Evolutionary conservation across 2,113 vertebrate genomes (phyloP), one percentile per base, ranked within the genome.

Genomic region (Cyanistes caeruleus): DNA sequence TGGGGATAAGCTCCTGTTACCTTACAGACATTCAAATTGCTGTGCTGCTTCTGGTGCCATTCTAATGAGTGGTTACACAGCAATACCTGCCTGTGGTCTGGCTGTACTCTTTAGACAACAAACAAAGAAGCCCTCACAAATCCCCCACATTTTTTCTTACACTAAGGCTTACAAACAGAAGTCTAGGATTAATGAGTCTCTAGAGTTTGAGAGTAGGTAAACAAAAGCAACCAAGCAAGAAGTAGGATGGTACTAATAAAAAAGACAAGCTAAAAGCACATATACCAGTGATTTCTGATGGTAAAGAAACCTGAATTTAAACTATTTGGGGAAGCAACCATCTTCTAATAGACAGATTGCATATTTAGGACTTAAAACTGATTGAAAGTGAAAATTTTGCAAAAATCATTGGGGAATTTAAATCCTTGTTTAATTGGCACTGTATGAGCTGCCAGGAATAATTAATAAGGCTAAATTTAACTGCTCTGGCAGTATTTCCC

Each of bases 381-480:
- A 86, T 59, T 70, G 79, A 67, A 92, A 94, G 44, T n/a, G 28
- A 94, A 93, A 94, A 86, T 86, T 55, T 80, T 56, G 27, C 55
- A 80, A 89, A 95, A 88, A 81, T 68, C 12, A 1, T 76, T 84
- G 56, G 73, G 41, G 76, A 81, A 81, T 89, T 59, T 81, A 94
- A 96, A 92, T 86, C 60, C 56, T 95, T 90, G 52, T 96, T 96
- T 96, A 96, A 95, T 68, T 96, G 76, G 72, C 0, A 0, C 63
- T 58, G 81, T 3, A 2, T 70, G 58, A 89, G 85, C 53, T 96
- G 82, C 82, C 74, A 86, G 68, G 48, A 93, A 92, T 88, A 96
- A 92, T 90, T 93, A 95, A 87, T 78, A 68, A 78, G 69, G 44
- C 81, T 89, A 93, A 93, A 96, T 87, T 94, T 95, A 93, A 95